These are phyloP conservation scores for Ciconia nigra DNA, from an alignment of 2,797 vertebrate species.

Conservation along the genomic window DNA sequence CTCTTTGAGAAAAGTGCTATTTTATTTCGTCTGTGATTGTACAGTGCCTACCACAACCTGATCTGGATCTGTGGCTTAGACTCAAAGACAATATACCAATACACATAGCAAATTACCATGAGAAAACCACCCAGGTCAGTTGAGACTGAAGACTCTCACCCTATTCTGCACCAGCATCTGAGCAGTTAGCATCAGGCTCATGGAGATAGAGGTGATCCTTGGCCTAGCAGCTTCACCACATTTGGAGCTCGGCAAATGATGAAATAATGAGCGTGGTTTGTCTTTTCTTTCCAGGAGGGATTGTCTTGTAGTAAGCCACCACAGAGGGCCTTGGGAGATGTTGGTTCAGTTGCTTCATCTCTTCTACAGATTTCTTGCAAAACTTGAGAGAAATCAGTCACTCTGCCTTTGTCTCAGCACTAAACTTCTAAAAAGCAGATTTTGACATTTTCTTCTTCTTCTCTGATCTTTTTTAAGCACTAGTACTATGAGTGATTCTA, in stretches of 20 bases:
- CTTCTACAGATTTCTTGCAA: not conserved
- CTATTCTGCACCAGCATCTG: not conserved
- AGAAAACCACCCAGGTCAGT: not conserved
- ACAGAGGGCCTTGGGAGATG: not conserved
- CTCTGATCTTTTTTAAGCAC: not conserved
- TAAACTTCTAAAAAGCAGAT: not conserved
- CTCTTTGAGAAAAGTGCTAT: not conserved
- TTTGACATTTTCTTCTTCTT: not conserved
- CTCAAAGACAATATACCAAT: not conserved
- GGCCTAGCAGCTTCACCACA: not conserved
- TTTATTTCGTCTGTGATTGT: not conserved
- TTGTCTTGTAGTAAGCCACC: not conserved
- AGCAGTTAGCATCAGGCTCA: not conserved
- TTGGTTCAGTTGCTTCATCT: not conserved
- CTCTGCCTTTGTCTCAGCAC: not conserved
- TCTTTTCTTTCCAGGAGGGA: not conserved
- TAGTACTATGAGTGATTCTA: not conserved
- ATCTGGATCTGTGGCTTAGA: not conserved
- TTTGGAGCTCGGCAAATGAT: not conserved
- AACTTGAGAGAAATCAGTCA: not conserved
- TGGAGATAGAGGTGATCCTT: not conserved
- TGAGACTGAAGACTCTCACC: not conserved
- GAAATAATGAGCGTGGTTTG: not conserved
- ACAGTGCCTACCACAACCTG: not conserved
- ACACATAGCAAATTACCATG: not conserved